Evolutionary conservation across 37 sponge, comb jelly and placozoan genomes (phyloP), one percentile per base, ranked within the genome.

Genomic region (Eunapius fragilis): DNA sequence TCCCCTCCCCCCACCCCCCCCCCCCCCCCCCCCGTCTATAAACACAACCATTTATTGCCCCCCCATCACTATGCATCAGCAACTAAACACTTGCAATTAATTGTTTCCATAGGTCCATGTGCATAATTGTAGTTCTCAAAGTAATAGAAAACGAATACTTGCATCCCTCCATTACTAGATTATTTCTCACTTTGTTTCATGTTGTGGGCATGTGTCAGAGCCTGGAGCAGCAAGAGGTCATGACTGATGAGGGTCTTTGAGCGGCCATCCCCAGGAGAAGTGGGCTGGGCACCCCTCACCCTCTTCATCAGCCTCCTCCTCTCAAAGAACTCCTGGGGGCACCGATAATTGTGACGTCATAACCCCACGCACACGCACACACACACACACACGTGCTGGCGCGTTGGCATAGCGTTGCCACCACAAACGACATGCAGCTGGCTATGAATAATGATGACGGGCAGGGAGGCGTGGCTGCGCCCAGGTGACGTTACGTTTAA

Each of bases 281-380:
- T 17, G 14, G 76, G 73, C 17, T 34, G 71, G 3, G 31, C 32
- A 24, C 75, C 74, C 68, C 58, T 75, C 28, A 34, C 45, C 58
- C 30, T 80, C 71, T 67, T 77, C 9, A 28, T 67, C 41, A 88
- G 74, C 72, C 86, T 76, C 83, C 82, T 88, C 79, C 79, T 77
- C 71, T 88, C 93, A 82, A 92, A 92, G 74, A 77, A 88, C 31
- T 92, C 93, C 93, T 92, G 58, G 31, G 31, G 72, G 14, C 45
- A 31, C 26, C 58, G 24, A 38, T 12, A 34, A 0, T 37, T 10
- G 23, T 37, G 24, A 77, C 25, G 24, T 10, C 2, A 6, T 13
- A 11, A 34, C 9, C 0, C 35, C 22, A 38, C 19, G n/a, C 37
- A 36, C 10, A 34, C 37, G 23, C 37, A 77, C 25, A 23, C 24